A percentile compares a stretch with the other conserved stretches of the same genome.
These are phyloP conservation scores for Rhinoderma darwinii DNA, from an alignment of 2,113 vertebrate species.

Conservation along the genomic window DNA sequence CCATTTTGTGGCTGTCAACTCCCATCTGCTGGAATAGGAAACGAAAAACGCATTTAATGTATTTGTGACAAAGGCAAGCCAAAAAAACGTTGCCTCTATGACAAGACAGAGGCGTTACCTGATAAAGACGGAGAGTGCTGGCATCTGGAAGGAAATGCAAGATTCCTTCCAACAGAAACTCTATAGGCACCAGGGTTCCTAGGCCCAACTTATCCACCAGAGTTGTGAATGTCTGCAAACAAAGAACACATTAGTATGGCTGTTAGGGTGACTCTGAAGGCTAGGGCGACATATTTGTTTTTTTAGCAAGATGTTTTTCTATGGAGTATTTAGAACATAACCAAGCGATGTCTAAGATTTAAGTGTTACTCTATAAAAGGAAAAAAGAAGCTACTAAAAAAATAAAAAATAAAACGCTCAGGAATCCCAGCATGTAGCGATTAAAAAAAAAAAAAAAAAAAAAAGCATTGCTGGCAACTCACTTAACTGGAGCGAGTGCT, in stretches of 20 bases:
- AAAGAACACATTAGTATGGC: slow-evolving; percentile 1
- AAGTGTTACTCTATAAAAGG: too few species aligned
- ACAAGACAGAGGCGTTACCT: slow-evolving; percentile 73
- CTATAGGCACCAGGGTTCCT: slow-evolving; percentile 88
- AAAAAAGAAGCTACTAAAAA: too few species aligned
- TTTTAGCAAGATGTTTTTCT: too few species aligned
- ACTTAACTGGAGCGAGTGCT: too few species aligned
- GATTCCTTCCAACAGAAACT: slow-evolving; percentile 88
- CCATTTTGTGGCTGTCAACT: slow-evolving; percentile 83
- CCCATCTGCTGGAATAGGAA: slow-evolving; percentile 77
- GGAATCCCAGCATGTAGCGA: too few species aligned
- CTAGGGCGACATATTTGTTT: too few species aligned
- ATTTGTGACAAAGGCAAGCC: background rate
- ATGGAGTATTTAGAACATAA: too few species aligned
- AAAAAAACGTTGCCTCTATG: background rate
- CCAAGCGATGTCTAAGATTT: too few species aligned
- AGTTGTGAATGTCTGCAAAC: slow-evolving; percentile 79
- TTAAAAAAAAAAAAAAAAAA: too few species aligned
- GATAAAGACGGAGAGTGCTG: slow-evolving; percentile 86
- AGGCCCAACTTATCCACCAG: slow-evolving; percentile 93
- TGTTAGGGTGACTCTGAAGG: too few species aligned
- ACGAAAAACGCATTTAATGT: background rate
- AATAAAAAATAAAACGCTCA: too few species aligned
- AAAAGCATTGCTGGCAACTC: too few species aligned
- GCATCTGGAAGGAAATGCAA: slow-evolving; percentile 89